These are phyloP conservation scores for Zaprionus camerounensis DNA, from an alignment of 1,140 invertebrate genomes.

Conservation along the genomic window DNA sequence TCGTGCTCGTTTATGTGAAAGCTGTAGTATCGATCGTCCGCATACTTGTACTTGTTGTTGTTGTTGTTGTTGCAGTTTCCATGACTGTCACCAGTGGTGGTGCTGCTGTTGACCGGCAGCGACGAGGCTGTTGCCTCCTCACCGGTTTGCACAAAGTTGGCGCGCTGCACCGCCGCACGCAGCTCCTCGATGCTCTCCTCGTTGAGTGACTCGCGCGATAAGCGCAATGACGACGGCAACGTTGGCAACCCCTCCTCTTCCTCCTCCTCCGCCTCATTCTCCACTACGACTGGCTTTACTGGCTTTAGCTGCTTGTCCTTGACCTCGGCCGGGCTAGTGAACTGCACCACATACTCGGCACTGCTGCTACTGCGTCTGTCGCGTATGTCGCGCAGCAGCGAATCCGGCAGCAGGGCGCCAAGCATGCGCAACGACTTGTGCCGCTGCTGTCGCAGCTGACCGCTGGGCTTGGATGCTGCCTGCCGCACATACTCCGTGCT, in stretches of 20 bases:
- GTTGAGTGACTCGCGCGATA: conserved; percentile 65
- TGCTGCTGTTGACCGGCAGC: conserved; percentile 33
- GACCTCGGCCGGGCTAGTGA: conserved; percentile 39
- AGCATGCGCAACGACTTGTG: conserved; percentile 64
- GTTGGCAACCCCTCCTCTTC: neutral
- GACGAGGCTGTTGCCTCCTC: conserved; percentile 45
- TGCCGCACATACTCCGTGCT: conserved; percentile 72
- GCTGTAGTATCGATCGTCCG: conserved; percentile 91
- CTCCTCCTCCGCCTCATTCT: neutral
- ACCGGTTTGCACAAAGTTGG: conserved; percentile 76
- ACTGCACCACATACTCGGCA: conserved; percentile 64
- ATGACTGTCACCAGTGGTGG: neutral
- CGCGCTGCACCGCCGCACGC: conserved; percentile 69
- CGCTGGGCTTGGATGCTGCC: conserved; percentile 63
- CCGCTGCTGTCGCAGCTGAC: conserved; percentile 53
- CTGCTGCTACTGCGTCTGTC: conserved; percentile 58
- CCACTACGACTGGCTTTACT: neutral
- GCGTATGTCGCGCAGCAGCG: conserved; percentile 78
- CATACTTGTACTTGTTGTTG: conserved; percentile 85
- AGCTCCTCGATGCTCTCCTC: conserved; percentile 74
- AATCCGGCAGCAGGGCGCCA: conserved; percentile 70
- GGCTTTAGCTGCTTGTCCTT: conserved; percentile 51
- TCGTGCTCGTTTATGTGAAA: conserved; percentile 92
- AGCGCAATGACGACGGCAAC: conserved; percentile 31
- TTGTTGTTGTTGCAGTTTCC: conserved; percentile 5